phyloP scores from a whole-genome alignment of 1,140 invertebrate species.

The Drosophila sulfurigaster region DNA sequence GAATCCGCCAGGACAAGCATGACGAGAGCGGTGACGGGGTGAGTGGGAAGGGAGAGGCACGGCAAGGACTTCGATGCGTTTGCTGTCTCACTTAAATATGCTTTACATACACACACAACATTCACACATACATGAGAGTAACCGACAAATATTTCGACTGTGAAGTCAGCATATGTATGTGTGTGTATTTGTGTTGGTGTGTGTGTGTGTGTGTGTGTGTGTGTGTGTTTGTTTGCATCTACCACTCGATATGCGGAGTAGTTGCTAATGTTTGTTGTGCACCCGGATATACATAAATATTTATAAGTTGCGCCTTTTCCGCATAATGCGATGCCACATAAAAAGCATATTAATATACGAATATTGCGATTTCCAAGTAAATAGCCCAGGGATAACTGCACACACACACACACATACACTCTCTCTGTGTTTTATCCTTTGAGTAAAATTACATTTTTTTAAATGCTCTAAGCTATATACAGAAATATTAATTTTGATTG shows the following conservation, averaged over 20 bases:
- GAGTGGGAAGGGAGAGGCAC: neutral
- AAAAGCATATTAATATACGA: constrained; percentile 65
- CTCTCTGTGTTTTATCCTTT: neutral
- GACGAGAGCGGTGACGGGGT: neutral
- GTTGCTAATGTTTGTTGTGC: constrained; percentile 15
- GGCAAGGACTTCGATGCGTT: constrained; percentile 11
- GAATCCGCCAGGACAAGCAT: constrained; percentile 42
- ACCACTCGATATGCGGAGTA: constrained; percentile 42
- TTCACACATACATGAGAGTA: neutral
- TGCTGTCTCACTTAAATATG: constrained; percentile 19
- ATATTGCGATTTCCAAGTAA: constrained; percentile 52
- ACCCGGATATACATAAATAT: constrained; percentile 76
- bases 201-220: constrained; percentile 10
- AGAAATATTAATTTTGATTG: neutral
- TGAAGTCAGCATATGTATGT: constrained; percentile 2
- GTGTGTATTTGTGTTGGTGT: neutral
- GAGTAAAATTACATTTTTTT: neutral
- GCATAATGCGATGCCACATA: constrained; percentile 53
- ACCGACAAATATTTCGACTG: neutral
- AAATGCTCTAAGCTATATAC: neutral
- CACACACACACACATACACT: neutral
- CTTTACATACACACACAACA: constrained; percentile 18
- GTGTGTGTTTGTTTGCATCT: constrained; percentile 3
- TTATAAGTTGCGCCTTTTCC: constrained; percentile 76
- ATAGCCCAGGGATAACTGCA: constrained; percentile 50